These are phyloP conservation scores for Isaurus tuberculatus DNA, from an alignment of 92 coral and sea anemone species.

Conservation along the genomic window DNA sequence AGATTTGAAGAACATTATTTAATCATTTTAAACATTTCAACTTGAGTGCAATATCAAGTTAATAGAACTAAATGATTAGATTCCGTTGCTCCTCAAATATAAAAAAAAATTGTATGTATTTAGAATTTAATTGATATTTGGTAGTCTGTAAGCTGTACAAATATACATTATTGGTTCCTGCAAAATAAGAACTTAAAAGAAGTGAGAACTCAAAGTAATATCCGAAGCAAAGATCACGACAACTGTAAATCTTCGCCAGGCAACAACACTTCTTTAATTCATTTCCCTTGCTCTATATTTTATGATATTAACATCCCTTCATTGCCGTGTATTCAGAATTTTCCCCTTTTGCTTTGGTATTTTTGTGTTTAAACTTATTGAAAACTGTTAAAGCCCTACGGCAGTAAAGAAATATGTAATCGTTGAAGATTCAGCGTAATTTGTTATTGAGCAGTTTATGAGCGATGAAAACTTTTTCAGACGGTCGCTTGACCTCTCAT, in stretches of 20 bases:
- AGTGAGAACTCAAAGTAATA: background rate
- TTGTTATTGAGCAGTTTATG: slow-evolving; percentile 29
- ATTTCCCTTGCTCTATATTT: too few species aligned
- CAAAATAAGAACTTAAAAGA: background rate
- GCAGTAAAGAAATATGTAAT: background rate
- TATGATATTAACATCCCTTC: too few species aligned
- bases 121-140: background rate
- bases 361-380: too few species aligned
- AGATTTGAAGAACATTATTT: background rate
- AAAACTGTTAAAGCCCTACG: background rate
- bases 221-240: background rate
- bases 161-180: background rate
- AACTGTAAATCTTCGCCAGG: too few species aligned
- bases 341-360: background rate
- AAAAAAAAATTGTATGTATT: background rate
- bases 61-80: background rate
- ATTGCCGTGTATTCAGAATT: background rate
- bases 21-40: background rate
- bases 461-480: slow-evolving; percentile 30
- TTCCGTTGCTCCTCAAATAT: background rate
- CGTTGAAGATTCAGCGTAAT: background rate
- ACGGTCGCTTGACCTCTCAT: slow-evolving; percentile 32
- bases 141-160: background rate
- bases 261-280: too few species aligned
- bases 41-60: background rate